A percentile compares a stretch with the other conserved stretches of the same genome.
phyloP scores from a whole-genome alignment of 2,113 vertebrate species.

The Chaetura pelagica region DNA sequence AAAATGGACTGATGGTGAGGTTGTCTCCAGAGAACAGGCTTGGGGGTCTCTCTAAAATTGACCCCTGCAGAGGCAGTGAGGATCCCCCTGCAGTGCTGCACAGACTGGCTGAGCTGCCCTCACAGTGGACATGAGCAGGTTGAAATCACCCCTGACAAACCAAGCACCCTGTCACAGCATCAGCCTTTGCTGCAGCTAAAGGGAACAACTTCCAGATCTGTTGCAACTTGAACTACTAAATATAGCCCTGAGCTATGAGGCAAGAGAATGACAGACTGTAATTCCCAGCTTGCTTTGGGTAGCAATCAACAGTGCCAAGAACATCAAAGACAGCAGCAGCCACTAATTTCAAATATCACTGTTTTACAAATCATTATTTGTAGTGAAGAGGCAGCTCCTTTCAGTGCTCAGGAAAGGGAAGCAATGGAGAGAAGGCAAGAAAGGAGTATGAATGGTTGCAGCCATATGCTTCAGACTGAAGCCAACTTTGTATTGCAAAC shows the following conservation, averaged over 20 bases:
- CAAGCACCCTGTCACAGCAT: background rate
- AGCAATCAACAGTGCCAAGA: conserved; percentile 3
- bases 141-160: background rate
- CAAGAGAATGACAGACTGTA: conserved; percentile 2
- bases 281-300: conserved; percentile 50
- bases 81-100: background rate
- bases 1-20: rapidly evolving
- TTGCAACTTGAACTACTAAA: conserved; percentile 42
- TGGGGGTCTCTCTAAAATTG: background rate
- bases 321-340: conserved; percentile 23
- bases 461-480: background rate
- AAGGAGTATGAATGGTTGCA: background rate
- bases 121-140: background rate
- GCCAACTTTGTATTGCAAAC: background rate
- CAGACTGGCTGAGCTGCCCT: background rate
- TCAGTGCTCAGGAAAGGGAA: background rate
- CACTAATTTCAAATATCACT: background rate
- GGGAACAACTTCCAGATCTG: conserved; percentile 47
- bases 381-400: background rate
- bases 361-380: background rate
- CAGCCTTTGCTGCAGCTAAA: background rate
- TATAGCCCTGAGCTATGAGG: conserved; percentile 59
- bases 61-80: rapidly evolving
- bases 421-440: background rate
- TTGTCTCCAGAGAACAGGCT: background rate